These are phyloP conservation scores for Platycnemis pennipes DNA, from an alignment of 2,888 invertebrate species.

Conservation along the genomic window DNA sequence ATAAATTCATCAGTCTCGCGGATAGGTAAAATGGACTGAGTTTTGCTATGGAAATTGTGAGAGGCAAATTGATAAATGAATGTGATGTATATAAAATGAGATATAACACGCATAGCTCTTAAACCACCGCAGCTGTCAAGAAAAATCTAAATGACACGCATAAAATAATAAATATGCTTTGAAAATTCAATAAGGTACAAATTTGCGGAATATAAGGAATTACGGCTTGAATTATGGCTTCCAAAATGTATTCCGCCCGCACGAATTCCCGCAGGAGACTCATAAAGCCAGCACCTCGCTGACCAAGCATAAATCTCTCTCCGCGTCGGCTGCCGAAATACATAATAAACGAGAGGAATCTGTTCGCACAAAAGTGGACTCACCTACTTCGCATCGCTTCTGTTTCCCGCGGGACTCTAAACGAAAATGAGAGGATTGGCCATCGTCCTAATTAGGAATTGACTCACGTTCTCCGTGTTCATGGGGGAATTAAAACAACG, in stretches of 20 bases:
- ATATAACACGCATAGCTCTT: too few relatives aligned
- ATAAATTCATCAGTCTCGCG: too few relatives aligned
- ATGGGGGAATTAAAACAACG: too few relatives aligned
- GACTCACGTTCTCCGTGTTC: too few relatives aligned
- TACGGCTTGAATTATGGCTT: neutral
- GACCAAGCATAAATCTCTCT: neutral
- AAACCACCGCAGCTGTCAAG: neutral
- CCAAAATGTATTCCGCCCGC: neutral
- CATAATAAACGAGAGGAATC: neutral
- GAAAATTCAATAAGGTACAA: neutral
- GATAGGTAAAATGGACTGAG: too few relatives aligned
- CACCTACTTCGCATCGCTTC: neutral
- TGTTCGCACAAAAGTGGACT: neutral
- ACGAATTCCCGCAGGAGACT: neutral
- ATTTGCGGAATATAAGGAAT: neutral
- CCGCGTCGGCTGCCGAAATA: neutral
- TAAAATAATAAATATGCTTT: neutral
- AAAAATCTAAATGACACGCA: neutral
- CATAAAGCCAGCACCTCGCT: neutral
- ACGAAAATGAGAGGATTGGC: too few relatives aligned
- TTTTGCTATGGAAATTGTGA: too few relatives aligned
- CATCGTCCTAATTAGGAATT: too few relatives aligned
- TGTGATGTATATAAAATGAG: too few relatives aligned
- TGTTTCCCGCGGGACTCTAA: too few relatives aligned
- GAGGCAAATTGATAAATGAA: too few relatives aligned